phyloP scores from a whole-genome alignment of 35 echinoderm and acorn worm genomes.

The Apostichopus japonicus region DNA sequence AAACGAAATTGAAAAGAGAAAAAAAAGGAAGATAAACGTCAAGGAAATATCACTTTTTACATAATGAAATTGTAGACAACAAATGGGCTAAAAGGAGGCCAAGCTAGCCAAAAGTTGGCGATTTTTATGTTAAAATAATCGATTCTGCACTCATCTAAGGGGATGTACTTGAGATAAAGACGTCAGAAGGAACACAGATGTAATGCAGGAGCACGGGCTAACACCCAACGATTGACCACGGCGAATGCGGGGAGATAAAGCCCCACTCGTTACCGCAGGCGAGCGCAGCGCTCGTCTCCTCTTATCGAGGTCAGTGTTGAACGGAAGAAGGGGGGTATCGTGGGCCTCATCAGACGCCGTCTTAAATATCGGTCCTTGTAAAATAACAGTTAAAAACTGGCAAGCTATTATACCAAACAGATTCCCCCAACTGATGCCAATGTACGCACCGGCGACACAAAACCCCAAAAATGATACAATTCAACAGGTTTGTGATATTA shows the following conservation, averaged over 20 bases:
- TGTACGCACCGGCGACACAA: too few relatives aligned
- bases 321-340: neutral
- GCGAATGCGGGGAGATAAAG: conserved; percentile 6
- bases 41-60: conserved; percentile 51
- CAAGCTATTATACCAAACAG: too few relatives aligned
- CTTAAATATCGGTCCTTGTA: neutral
- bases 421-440: too few relatives aligned
- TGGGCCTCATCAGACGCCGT: conserved; percentile 3
- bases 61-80: conserved; percentile 45
- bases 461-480: too few relatives aligned
- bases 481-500: too few relatives aligned
- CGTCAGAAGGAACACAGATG: neutral
- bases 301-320: conserved; percentile 38
- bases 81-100: neutral
- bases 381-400: too few relatives aligned
- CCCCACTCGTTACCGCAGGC: conserved; percentile 31
- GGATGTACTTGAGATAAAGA: conserved; percentile 10
- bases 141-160: conserved; percentile 2
- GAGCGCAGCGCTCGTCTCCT: neutral
- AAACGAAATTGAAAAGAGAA: conserved; percentile 7
- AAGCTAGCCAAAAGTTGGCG: conserved; percentile 15
- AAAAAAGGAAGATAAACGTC: neutral
- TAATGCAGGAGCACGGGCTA: conserved; percentile 29
- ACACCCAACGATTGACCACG: conserved; percentile 17
- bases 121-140: conserved; percentile 41